phyloP scores from a whole-genome alignment of 1,140 invertebrate species.

The Cherax destructor region DNA sequence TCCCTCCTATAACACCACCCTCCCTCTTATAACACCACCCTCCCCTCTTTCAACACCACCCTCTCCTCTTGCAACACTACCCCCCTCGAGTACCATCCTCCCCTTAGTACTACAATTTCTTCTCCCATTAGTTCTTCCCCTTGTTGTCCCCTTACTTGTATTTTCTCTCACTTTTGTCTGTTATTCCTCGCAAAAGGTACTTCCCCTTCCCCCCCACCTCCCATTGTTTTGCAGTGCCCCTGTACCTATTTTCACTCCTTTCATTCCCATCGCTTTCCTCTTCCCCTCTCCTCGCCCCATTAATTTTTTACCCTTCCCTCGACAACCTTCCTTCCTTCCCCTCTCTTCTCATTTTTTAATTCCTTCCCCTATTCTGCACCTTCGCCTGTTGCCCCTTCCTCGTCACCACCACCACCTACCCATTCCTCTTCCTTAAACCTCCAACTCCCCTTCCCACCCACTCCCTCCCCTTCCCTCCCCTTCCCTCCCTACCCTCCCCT shows the following conservation, averaged over 20 bases:
- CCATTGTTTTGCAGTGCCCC: too few species aligned
- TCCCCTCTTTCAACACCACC: too few species aligned
- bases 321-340: neutral
- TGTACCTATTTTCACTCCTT: neutral
- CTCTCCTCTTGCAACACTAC: neutral
- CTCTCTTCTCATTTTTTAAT: neutral
- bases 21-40: too few species aligned
- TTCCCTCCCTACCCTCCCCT: too few species aligned
- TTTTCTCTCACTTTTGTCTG: too few species aligned
- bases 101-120: neutral
- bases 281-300: too few species aligned
- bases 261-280: neutral
- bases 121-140: neutral
- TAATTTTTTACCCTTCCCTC: neutral
- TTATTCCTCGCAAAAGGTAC: too few species aligned
- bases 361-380: neutral
- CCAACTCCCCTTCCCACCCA: too few species aligned
- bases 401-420: neutral
- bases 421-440: neutral
- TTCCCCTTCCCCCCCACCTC: too few species aligned
- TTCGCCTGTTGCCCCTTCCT: neutral
- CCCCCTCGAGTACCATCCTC: neutral
- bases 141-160: too few species aligned
- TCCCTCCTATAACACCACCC: too few species aligned
- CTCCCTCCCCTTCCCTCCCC: too few species aligned